These are phyloP conservation scores for Acipenser transmontanus DNA, from an alignment of 2,797 vertebrate genomes.

Conservation along the genomic window DNA sequence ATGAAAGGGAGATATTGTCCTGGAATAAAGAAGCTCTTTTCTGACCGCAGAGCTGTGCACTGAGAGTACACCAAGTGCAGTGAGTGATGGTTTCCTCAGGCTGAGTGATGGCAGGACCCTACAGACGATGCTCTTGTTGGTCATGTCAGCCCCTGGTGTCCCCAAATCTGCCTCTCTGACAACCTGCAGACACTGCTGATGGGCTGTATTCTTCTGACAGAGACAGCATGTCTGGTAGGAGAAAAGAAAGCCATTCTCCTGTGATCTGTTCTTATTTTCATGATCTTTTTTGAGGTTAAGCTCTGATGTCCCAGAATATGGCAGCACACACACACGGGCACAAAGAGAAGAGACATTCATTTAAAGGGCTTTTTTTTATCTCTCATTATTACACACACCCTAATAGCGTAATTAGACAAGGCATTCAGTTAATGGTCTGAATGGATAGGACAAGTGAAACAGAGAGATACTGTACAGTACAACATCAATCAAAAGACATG, in stretches of 20 bases:
- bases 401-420: constrained; percentile 67
- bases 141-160: constrained; percentile 65
- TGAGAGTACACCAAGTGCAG: constrained; percentile 60
- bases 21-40: constrained; percentile 71
- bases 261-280: constrained; percentile 71
- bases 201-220: constrained; percentile 82
- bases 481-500: constrained; percentile 19
- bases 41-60: constrained; percentile 67
- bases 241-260: constrained; percentile 70
- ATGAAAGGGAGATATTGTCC: constrained; percentile 85
- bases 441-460: constrained; percentile 30
- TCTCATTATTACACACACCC: constrained; percentile 64
- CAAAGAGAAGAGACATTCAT: background rate
- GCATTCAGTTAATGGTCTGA: constrained; percentile 58
- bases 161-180: constrained; percentile 77
- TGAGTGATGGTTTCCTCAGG: constrained; percentile 86
- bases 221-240: constrained; percentile 79
- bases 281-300: constrained; percentile 70
- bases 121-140: constrained; percentile 87
- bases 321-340: no score
- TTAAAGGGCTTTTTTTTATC: constrained; percentile 17
- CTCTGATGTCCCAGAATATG: constrained; percentile 69
- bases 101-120: constrained; percentile 80
- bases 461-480: constrained; percentile 20
- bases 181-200: constrained; percentile 92